Evolutionary conservation across 2,797 vertebrate species (phyloP).

Genomic region (Phalloptychus januarius): DNA sequence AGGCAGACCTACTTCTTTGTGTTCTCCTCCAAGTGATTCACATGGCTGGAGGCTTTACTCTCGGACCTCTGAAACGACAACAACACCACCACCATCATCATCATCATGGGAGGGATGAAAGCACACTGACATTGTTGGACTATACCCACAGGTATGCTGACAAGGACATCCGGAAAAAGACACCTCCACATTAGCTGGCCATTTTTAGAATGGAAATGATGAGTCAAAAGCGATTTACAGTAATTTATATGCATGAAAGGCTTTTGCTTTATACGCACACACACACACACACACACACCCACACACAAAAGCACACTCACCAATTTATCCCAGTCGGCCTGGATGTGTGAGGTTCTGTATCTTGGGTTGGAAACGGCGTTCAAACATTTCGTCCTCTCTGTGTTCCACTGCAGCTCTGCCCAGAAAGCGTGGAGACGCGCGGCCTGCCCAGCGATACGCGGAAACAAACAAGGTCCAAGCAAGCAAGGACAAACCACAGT

Average conservation of each 20-base stretch:
- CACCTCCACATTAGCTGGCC: background rate
- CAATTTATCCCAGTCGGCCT: constrained; percentile 82
- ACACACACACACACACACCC: constrained; percentile 28
- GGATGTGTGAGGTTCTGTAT: constrained; percentile 81
- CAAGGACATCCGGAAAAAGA: constrained; percentile 22
- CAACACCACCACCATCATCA: background rate
- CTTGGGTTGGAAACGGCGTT: constrained; percentile 80
- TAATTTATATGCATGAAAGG: background rate
- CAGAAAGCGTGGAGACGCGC: constrained; percentile 87
- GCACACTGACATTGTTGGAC: constrained; percentile 12
- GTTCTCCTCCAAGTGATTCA: constrained; percentile 88
- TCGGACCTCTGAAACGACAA: constrained; percentile 80
- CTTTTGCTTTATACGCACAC: background rate
- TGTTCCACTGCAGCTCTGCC: constrained; percentile 87
- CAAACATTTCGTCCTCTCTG: constrained; percentile 86
- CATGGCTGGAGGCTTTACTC: constrained; percentile 71
- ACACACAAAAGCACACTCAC: constrained; percentile 58
- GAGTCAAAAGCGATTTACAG: constrained; percentile 2
- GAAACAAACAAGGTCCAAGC: constrained; percentile 26
- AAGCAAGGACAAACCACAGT: constrained; percentile 50
- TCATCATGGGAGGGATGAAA: constrained; percentile 33
- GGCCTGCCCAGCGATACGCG: constrained; percentile 67
- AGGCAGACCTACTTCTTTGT: constrained; percentile 87
- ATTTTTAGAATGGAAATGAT: background rate
- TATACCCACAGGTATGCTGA: constrained; percentile 14